Base-by-base conservation (phyloP, 2,888 invertebrate genomes). In the Megaustenia siamemsis region DNA sequence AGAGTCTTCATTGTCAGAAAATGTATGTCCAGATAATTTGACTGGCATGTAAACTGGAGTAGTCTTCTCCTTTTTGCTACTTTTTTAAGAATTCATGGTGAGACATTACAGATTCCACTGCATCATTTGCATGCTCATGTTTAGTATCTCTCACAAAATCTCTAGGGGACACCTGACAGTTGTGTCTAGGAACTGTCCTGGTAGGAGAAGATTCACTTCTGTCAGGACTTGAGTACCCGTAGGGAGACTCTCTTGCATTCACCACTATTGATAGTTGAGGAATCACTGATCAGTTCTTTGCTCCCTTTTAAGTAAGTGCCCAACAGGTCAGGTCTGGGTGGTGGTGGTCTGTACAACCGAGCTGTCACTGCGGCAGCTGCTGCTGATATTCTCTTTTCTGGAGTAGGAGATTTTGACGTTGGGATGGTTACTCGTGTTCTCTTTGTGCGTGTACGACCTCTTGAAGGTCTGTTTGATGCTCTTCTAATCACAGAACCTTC, bases 341-440 rank as follows among this genome's bases (percentile, higher is more conserved):
- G 84, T 35, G 88, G 88, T 40, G 89, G 86, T 86, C 88, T 83
- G 81, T 91, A 91, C 43, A 91, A 87, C 49, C 91, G 84, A 68
- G 89, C 88, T 3, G 91, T 91, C 1, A 91, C 91, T 80, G 88
- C 86, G 38, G 84, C 86, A 32, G 88, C 88, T 5, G 82, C 77
- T 24, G 69, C 45, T 15, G 86, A 82, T 35, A 88, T 53, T 53
- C 77, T 83, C 38, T 73, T 83, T 15, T 82, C 81, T n/a, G 86
- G 63, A 15, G 76, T 28, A 78, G 84, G 38, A 56, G 77, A 43
- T n/a, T 43, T 71, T 43, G 53, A 2, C 53, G 24, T 12, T 71
- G 53, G 60, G 24, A 77, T 24, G n/a, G 77, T 32, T 40, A 76
- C 66, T 40, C 84, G 73, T 53, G 28, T 77, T 45, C 69, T 76